A percentile compares a stretch with the other conserved stretches of the same genome.
phyloP scores from a whole-genome alignment of 92 coral and sea anemone genomes.

The Scolanthus callimorphus region DNA sequence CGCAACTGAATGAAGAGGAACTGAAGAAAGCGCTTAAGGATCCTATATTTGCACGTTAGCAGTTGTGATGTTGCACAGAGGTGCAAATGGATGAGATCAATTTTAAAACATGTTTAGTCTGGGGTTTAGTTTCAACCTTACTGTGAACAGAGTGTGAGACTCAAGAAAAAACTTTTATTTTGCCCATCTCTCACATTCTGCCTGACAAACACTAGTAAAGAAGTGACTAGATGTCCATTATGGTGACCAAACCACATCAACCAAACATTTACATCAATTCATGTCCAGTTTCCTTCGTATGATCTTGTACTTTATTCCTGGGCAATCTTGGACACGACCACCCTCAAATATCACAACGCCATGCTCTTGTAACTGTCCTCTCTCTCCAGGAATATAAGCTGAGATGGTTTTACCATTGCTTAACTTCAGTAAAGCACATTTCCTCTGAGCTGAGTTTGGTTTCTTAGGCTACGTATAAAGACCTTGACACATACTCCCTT shows the following conservation, averaged over 20 bases:
- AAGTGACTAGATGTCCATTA: too few relatives aligned
- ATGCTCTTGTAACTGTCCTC: conserved; percentile 90
- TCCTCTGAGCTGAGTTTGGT: conserved; percentile 96
- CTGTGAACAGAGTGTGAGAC: too few relatives aligned
- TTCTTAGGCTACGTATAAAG: conserved; percentile 93
- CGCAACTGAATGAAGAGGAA: conserved; percentile 14
- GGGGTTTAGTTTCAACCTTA: too few relatives aligned
- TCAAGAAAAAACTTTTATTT: too few relatives aligned
- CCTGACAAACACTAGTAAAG: too few relatives aligned
- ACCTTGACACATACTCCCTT: conserved; percentile 94
- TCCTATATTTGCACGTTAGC: conserved; percentile 28
- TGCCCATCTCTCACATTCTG: too few relatives aligned
- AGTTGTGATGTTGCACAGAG: too few relatives aligned
- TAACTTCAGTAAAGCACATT: conserved; percentile 85
- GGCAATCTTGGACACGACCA: conserved; percentile 96
- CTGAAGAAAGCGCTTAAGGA: conserved; percentile 4
- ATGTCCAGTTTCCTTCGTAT: conserved; percentile 90
- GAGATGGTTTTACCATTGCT: conserved; percentile 91
- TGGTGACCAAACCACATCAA: too few relatives aligned
- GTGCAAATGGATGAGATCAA: too few relatives aligned
- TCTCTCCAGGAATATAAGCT: conserved; percentile 91
- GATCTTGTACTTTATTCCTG: conserved; percentile 90
- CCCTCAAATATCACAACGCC: conserved; percentile 96
- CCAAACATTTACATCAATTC: too few relatives aligned
- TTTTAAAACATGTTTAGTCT: too few relatives aligned